phyloP scores from a whole-genome alignment of 1,140 invertebrate species.

The Tyrophagus putrescentiae region DNA sequence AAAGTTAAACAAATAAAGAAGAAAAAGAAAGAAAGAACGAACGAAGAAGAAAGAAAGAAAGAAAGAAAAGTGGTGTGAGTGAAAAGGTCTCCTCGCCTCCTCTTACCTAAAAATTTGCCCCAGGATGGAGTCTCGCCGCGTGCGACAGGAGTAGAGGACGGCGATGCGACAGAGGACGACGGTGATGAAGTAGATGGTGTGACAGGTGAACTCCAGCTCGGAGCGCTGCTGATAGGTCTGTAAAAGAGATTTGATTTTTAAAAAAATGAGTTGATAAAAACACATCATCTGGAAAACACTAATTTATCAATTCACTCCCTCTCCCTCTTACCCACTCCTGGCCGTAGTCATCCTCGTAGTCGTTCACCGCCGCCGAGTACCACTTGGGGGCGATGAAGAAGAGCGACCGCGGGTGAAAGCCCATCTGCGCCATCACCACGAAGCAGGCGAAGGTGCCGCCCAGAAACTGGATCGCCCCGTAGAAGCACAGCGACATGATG shows the following conservation, averaged over 20 bases:
- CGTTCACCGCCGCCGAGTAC: conserved; percentile 43
- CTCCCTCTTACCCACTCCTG: conserved; percentile 40
- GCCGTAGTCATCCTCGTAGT: conserved; percentile 43
- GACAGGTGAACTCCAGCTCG: conserved; percentile 47
- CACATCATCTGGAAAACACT: too few relatives aligned
- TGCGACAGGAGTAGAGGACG: conserved; percentile 52
- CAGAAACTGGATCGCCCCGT: conserved; percentile 39
- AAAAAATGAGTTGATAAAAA: background rate
- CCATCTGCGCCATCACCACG: conserved; percentile 45
- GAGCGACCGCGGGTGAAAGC: conserved; percentile 39
- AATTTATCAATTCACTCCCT: too few relatives aligned
- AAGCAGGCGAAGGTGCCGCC: conserved; percentile 43
- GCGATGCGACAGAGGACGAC: conserved; percentile 54
- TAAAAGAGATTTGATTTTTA: background rate
- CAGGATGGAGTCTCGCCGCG: conserved; percentile 45
- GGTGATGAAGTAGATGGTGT: conserved; percentile 51
- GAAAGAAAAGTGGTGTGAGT: too few relatives aligned
- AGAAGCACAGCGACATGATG: conserved; percentile 45
- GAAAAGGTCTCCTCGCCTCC: too few relatives aligned
- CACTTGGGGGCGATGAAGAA: conserved; percentile 40
- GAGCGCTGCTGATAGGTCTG: conserved; percentile 45
- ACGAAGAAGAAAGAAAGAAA: too few relatives aligned
- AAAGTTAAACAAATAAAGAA: too few relatives aligned
- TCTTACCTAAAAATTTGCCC: conserved; percentile 45
- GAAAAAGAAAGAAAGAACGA: too few relatives aligned